Evolutionary conservation across 2,113 vertebrate species (phyloP), one percentile per base, ranked within the genome.

Genomic region (Rhegmatorhina hoffmannsi): DNA sequence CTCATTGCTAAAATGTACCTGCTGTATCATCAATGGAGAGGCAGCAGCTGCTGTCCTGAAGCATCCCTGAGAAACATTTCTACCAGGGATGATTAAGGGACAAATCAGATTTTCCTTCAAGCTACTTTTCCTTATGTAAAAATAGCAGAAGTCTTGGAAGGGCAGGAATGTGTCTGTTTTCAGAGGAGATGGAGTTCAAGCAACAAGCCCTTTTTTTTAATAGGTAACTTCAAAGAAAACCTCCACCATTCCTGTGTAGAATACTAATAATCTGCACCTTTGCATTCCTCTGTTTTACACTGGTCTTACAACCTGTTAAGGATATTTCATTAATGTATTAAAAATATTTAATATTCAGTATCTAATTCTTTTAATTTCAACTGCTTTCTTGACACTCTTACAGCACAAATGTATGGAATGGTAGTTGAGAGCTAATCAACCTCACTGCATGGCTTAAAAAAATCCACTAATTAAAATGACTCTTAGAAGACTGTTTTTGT

Each of bases 151-250:
- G 33, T 16, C 64, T 23, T 76, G 75, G 70, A 88, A 80, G 49
- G 55, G 64, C 58, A 83, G 46, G 66, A 62, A 66, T 43, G 34
- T 66, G 34, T 55, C 76, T 64, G 17, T 60, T 76, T 90, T 66
- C 74, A 78, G 81, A 85, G 34, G 67, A 83, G 40, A 25, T 0
- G 14, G 0, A 84, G 62, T 80, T 91, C 53, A 77, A 84, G 70
- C 81, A 87, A 83, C 24, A 85, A 76, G 66, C 44, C 52, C 56
- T 76, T 7, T 75, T 78, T 76, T 81, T 78, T 64, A 72, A 84
- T 24, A 66, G 26, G 70, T 20, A 90, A 77, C 67, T 74, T 95
- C 79, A 93, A 85, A 90, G 82, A 77, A 95, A 91, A 63, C 26
- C 67, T 62, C 5, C 47, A 36, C 63, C 67, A 36, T 14, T 25